Percentiles rank a stretch among this genome's conserved stretches.
Conservation (phyloP, 2,888 invertebrate genomes). For the Platycheirus rosarum region DNA sequence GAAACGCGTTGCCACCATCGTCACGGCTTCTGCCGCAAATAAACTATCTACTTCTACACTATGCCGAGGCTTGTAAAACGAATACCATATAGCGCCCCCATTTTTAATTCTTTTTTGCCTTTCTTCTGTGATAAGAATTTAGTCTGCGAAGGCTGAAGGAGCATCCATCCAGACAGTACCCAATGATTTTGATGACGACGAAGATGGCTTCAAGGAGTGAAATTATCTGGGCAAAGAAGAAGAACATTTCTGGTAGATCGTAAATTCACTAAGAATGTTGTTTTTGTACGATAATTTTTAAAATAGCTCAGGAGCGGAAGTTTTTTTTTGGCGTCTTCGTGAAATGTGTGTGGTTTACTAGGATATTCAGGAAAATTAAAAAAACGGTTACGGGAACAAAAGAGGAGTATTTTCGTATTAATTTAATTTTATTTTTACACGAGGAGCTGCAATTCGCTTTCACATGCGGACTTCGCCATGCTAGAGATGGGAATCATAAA, state of each 20-base stretch:
- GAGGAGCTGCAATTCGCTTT: slow-evolving; percentile 52
- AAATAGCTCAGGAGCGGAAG: slow-evolving; percentile 54
- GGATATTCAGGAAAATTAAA: slow-evolving; percentile 16
- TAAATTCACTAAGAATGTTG: slow-evolving; percentile 61
- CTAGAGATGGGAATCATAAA: slow-evolving; percentile 56
- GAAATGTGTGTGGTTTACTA: slow-evolving; percentile 47
- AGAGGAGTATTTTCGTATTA: slow-evolving; percentile 5
- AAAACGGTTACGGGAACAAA: slow-evolving; percentile 29
- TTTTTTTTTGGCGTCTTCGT: slow-evolving; percentile 13
- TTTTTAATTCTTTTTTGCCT: slow-evolving; percentile 1
- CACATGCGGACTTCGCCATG: slow-evolving; percentile 49
- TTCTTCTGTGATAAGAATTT: slow-evolving; percentile 36
- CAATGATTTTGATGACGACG: slow-evolving; percentile 15
- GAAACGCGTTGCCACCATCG: slow-evolving; percentile 72
- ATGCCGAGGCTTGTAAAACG: slow-evolving; percentile 62
- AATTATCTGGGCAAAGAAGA: slow-evolving; percentile 55
- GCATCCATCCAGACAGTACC: slow-evolving; percentile 18
- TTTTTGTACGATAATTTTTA: slow-evolving; percentile 62
- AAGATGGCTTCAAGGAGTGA: slow-evolving; percentile 62
- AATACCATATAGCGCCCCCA: slow-evolving; percentile 67
- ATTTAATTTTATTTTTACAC: slow-evolving; percentile 16
- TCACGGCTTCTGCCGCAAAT: slow-evolving; percentile 72
- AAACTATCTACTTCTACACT: slow-evolving; percentile 50
- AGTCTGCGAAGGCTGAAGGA: neutral
- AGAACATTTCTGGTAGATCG: slow-evolving; percentile 66